Evolutionary conservation across 1,140 invertebrate species (phyloP).

Genomic region (Yoshiicerus persimilis): DNA sequence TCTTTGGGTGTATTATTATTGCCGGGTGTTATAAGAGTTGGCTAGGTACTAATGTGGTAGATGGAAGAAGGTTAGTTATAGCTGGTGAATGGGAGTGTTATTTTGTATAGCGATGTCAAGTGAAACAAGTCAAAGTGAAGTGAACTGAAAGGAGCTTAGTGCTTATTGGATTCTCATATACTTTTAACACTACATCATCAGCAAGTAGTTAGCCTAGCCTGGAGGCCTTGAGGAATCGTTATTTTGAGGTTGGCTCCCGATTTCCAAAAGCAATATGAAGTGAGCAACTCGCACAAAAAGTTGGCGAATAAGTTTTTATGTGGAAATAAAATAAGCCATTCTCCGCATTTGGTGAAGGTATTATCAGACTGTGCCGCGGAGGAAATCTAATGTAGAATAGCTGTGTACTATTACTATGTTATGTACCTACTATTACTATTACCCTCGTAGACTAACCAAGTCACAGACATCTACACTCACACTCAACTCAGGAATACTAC

Average conservation of each 20-base stretch:
- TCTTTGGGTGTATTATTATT: not conserved
- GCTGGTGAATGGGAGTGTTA: not conserved
- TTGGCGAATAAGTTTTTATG: slow-evolving; percentile 39
- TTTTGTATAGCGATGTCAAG: not conserved
- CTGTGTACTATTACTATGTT: not conserved
- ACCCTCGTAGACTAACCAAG: not conserved
- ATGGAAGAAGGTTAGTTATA: not conserved
- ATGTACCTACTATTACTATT: not conserved
- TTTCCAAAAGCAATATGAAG: slow-evolving; percentile 33
- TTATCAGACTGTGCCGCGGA: slow-evolving; percentile 23
- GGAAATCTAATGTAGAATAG: slow-evolving; percentile 33
- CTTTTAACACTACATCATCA: slow-evolving; percentile 27
- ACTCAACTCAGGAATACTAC: not conserved
- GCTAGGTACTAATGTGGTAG: not conserved
- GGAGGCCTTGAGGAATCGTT: slow-evolving; percentile 19
- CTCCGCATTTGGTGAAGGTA: slow-evolving; percentile 34
- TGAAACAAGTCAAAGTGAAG: not conserved
- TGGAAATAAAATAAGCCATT: slow-evolving; percentile 35
- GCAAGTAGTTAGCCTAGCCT: slow-evolving; percentile 24
- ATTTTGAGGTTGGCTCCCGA: slow-evolving; percentile 28
- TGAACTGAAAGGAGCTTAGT: slow-evolving; percentile 1
- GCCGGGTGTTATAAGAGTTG: not conserved
- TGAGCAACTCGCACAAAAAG: slow-evolving; percentile 31
- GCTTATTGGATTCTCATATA: slow-evolving; percentile 24
- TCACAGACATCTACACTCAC: not conserved